Percentiles rank a stretch among this genome's conserved stretches.
These are phyloP conservation scores for Sinocyclocheilus rhinocerous DNA, from an alignment of 2,113 vertebrate genomes.

Conservation along the genomic window DNA sequence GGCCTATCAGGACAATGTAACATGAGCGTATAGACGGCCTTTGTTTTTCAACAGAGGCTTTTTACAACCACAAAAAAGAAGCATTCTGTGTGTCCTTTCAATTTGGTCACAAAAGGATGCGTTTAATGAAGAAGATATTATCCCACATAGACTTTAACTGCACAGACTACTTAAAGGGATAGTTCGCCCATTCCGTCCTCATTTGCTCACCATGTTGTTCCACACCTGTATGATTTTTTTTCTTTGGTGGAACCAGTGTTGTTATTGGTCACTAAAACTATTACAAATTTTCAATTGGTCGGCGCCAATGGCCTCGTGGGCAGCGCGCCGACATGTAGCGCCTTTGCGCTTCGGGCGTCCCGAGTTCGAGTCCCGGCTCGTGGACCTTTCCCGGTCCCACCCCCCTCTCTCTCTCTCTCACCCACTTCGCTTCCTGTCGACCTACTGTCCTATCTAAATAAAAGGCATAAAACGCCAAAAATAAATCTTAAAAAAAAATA, in stretches of 20 bases:
- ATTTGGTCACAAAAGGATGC: constrained; percentile 39
- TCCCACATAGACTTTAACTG: not conserved
- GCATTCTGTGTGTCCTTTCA: constrained; percentile 21
- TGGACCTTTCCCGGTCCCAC: too few relatives aligned
- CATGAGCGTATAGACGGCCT: constrained; percentile 54
- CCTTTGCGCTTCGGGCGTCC: too few relatives aligned
- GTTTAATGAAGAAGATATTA: not conserved
- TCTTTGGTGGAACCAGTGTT: not conserved
- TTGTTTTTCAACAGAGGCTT: constrained; percentile 66
- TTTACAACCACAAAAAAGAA: constrained; percentile 58
- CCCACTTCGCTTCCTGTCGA: too few relatives aligned
- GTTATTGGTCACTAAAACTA: not conserved
- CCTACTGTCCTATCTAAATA: too few relatives aligned
- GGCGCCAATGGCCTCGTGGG: too few relatives aligned
- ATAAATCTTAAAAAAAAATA: too few relatives aligned
- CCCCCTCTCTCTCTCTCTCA: too few relatives aligned
- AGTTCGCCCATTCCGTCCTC: not conserved
- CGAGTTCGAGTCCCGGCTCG: too few relatives aligned
- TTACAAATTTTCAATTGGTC: not conserved
- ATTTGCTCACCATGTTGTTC: not conserved
- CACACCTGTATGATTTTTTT: not conserved
- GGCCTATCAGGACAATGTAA: constrained; percentile 46
- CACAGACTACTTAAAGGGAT: not conserved
- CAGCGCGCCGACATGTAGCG: too few relatives aligned
- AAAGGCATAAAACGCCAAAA: too few relatives aligned